Evolutionary conservation across 2,888 invertebrate species (phyloP).

Genomic region (Heliconius aoede): DNA sequence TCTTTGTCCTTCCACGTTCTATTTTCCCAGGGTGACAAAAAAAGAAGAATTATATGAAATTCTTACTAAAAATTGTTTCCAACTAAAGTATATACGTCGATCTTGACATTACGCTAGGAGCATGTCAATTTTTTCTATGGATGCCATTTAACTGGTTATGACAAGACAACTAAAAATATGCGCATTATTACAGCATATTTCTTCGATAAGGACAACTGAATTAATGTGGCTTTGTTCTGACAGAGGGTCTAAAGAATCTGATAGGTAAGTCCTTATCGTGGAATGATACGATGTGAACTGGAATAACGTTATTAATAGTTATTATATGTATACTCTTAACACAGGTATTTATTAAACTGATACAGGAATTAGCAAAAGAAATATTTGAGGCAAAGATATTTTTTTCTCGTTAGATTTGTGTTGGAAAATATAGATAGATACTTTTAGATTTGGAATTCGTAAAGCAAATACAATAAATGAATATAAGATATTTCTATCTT

Average conservation of each 20-base stretch:
- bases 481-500: too few relatives aligned
- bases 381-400: too few relatives aligned
- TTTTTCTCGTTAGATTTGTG: too few relatives aligned
- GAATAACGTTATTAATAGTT: constrained; percentile 14
- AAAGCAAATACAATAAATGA: too few relatives aligned
- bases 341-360: background rate
- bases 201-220: constrained; percentile 54
- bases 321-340: background rate
- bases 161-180: constrained; percentile 62
- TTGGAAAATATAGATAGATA: too few relatives aligned
- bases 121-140: constrained; percentile 47
- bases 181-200: constrained; percentile 59
- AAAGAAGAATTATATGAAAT: background rate
- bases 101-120: constrained; percentile 48
- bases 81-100: constrained; percentile 8
- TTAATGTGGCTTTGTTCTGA: constrained; percentile 56
- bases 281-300: background rate
- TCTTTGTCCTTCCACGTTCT: background rate
- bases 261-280: background rate
- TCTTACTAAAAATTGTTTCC: background rate
- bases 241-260: background rate
- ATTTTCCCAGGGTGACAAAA: background rate
- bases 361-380: too few relatives aligned
- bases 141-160: constrained; percentile 63
- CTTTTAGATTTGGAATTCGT: too few relatives aligned